These are phyloP conservation scores for Brenthis ino DNA, from an alignment of 2,888 invertebrate genomes.

Conservation along the genomic window DNA sequence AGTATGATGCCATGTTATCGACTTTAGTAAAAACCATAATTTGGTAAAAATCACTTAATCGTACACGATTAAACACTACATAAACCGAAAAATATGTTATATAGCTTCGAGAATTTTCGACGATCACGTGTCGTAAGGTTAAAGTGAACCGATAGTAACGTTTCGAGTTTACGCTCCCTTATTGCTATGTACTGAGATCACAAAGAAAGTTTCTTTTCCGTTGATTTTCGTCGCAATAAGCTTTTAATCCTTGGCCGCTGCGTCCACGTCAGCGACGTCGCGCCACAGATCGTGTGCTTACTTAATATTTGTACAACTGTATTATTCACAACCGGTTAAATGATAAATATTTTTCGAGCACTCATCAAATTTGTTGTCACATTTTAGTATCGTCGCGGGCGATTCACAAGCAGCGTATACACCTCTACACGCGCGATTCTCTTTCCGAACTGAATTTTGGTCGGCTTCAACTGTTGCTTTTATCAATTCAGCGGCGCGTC, in stretches of 20 bases:
- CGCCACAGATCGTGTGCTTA: conserved; percentile 53
- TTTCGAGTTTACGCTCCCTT: conserved; percentile 57
- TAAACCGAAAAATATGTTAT: conserved; percentile 55
- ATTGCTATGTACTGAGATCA: conserved; percentile 53
- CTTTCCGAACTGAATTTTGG: conserved; percentile 75
- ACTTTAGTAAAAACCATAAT: conserved; percentile 80
- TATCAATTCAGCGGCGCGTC: conserved; percentile 73
- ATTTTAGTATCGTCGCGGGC: conserved; percentile 69
- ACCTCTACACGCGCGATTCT: conserved; percentile 57
- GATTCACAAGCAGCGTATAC: conserved; percentile 52
- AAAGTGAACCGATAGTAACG: conserved; percentile 55
- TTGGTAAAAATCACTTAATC: conserved; percentile 63
- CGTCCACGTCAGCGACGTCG: conserved; percentile 72
- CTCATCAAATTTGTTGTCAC: conserved; percentile 70
- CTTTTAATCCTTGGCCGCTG: conserved; percentile 70
- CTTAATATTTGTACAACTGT: conserved; percentile 44
- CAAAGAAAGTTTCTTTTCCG: conserved; percentile 67
- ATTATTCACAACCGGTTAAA: conserved; percentile 53
- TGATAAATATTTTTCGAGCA: conserved; percentile 56
- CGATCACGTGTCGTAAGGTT: conserved; percentile 60
- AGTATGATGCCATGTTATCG: conserved; percentile 79
- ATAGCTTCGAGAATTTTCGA: conserved; percentile 73
- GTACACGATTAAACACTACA: conserved; percentile 63
- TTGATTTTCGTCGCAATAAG: conserved; percentile 73
- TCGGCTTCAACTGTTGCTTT: conserved; percentile 76